Evolutionary conservation across 2,113 vertebrate genomes (phyloP).

Genomic region (Pollachius pollachius): DNA sequence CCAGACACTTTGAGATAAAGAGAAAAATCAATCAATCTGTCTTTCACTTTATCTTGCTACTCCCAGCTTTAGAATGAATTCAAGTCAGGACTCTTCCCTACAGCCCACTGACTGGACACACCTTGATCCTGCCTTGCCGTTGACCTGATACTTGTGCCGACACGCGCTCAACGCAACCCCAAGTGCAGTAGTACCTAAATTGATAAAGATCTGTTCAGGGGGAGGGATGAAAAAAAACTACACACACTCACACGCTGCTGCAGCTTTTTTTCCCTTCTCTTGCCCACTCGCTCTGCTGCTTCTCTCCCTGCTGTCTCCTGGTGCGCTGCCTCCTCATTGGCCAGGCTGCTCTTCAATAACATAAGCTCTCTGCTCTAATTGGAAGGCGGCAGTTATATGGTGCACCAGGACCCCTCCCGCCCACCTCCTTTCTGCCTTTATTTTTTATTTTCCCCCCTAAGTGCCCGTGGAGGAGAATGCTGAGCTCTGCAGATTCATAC

Average conservation of each 20-base stretch:
- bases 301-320: slow-evolving; percentile 60
- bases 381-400: slow-evolving; percentile 63
- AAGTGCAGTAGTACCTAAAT: slow-evolving; percentile 62
- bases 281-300: slow-evolving; percentile 66
- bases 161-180: slow-evolving; percentile 51
- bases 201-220: slow-evolving; percentile 70
- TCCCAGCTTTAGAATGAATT: slow-evolving; percentile 61
- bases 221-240: slow-evolving; percentile 64
- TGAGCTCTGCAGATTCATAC: slow-evolving; percentile 70
- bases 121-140: slow-evolving; percentile 49
- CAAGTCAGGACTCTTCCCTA: slow-evolving; percentile 37
- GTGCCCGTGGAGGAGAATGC: slow-evolving; percentile 65
- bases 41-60: slow-evolving; percentile 63
- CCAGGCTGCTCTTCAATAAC: slow-evolving; percentile 70
- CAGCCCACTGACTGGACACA: slow-evolving; percentile 48
- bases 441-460: slow-evolving; percentile 18
- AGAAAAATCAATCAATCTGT: slow-evolving; percentile 54
- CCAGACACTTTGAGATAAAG: slow-evolving; percentile 71
- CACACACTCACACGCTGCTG: slow-evolving; percentile 68
- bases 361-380: slow-evolving; percentile 73
- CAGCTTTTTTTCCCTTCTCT: slow-evolving; percentile 62
- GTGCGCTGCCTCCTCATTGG: slow-evolving; percentile 70
- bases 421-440: slow-evolving; percentile 38
- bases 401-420: slow-evolving; percentile 60
- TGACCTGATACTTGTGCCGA: slow-evolving; percentile 54